phyloP scores from a whole-genome alignment of 2,888 invertebrate species.

The Formica aserva region DNA sequence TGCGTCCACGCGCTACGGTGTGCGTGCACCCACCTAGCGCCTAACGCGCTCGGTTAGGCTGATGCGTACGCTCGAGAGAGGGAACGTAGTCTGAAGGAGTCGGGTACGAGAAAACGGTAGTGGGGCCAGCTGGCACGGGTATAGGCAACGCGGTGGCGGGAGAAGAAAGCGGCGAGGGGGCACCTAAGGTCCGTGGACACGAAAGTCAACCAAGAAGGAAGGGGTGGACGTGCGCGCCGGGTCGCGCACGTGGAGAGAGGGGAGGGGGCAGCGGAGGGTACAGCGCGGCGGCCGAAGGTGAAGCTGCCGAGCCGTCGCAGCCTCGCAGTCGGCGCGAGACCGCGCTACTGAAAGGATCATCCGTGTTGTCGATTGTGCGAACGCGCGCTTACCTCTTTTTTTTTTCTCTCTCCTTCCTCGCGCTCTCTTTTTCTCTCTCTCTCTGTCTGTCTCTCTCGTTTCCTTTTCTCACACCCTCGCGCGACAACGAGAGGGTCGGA shows the following conservation, averaged over 20 bases:
- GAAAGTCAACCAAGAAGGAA: slow-evolving; percentile 70
- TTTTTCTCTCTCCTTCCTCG: slow-evolving; percentile 27
- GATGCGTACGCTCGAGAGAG: slow-evolving; percentile 61
- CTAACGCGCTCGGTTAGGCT: slow-evolving; percentile 74
- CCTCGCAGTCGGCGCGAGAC: slow-evolving; percentile 85
- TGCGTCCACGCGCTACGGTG: slow-evolving; percentile 72
- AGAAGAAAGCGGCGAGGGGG: slow-evolving; percentile 30
- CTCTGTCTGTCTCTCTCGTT: slow-evolving; percentile 8
- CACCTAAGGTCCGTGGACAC: slow-evolving; percentile 72
- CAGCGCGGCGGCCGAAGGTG: slow-evolving; percentile 77
- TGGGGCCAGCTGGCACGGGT: slow-evolving; percentile 72
- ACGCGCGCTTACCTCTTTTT: slow-evolving; percentile 61
- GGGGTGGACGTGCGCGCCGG: slow-evolving; percentile 17
- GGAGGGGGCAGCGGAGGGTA: slow-evolving; percentile 75
- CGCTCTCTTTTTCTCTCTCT: slow-evolving; percentile 49
- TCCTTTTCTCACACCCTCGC: slow-evolving; percentile 17
- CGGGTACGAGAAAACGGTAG: slow-evolving; percentile 28
- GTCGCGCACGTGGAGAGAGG: slow-evolving; percentile 70
- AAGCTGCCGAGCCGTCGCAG: slow-evolving; percentile 73
- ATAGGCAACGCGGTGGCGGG: slow-evolving; percentile 51
- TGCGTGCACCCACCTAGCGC: slow-evolving; percentile 81
- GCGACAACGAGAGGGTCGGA: slow-evolving; percentile 35
- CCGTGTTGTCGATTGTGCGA: slow-evolving; percentile 67
- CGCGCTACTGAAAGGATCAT: slow-evolving; percentile 83
- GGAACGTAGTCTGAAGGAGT: slow-evolving; percentile 61